phyloP scores from a whole-genome alignment of 2,113 vertebrate species.

The Scalopus aquaticus region DNA sequence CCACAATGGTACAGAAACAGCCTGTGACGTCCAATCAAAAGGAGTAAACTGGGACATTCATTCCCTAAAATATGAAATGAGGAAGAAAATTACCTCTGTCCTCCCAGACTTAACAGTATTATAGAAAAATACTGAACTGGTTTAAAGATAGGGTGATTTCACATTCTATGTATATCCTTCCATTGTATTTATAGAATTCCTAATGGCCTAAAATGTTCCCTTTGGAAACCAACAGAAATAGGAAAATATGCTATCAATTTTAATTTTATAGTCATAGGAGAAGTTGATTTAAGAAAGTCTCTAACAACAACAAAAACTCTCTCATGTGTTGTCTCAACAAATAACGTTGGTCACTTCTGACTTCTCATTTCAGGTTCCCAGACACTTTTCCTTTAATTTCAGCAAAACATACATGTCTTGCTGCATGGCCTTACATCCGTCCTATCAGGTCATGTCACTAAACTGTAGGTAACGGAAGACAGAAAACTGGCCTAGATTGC shows the following conservation, averaged over 20 bases:
- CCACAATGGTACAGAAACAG: not conserved
- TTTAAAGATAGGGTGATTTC: constrained; percentile 2
- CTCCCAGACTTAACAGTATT: not conserved
- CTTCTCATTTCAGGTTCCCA: constrained; percentile 9
- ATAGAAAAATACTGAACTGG: not conserved
- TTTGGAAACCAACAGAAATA: not conserved
- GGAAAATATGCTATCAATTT: not conserved
- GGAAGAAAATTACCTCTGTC: not conserved
- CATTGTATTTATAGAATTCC: not conserved
- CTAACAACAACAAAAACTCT: not conserved
- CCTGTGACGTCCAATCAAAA: not conserved
- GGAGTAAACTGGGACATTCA: not conserved
- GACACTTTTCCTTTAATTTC: not conserved
- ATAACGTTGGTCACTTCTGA: not conserved
- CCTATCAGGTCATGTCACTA: not conserved
- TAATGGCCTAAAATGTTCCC: not conserved
- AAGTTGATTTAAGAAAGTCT: not conserved
- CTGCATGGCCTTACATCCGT: not conserved
- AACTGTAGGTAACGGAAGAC: not conserved
- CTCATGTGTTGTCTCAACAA: not conserved
- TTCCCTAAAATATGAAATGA: not conserved
- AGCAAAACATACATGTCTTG: not conserved
- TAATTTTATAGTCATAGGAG: not conserved
- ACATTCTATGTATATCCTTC: not conserved
- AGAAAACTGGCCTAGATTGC: not conserved